Conservation (phyloP, 2,113 vertebrate species). For the Etheostoma spectabile region DNA sequence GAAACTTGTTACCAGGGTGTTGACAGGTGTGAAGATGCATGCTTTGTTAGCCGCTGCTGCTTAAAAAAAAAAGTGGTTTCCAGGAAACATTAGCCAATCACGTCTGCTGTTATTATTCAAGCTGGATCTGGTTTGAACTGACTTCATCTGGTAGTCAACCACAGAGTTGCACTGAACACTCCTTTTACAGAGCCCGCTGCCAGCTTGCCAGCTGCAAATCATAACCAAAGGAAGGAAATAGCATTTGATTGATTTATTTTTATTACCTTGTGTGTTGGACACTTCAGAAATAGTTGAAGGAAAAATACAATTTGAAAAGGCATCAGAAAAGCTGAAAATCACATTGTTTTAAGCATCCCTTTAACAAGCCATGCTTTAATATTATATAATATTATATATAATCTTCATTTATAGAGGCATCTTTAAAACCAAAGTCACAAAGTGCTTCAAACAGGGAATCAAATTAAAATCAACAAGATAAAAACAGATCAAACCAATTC, state of each 20-base stretch:
- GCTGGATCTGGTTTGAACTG: background rate
- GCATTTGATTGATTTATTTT: background rate
- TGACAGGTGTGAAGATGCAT: background rate
- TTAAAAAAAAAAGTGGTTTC: background rate
- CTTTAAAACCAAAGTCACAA: background rate
- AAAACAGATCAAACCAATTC: background rate
- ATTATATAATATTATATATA: no score
- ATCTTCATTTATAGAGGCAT: background rate
- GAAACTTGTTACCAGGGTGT: background rate
- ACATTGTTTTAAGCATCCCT: background rate
- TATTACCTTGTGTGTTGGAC: background rate
- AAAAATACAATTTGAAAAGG: background rate
- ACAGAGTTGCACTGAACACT: background rate
- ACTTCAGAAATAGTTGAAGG: background rate
- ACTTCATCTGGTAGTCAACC: background rate
- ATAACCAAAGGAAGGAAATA: background rate
- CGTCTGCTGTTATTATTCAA: constrained; percentile 13
- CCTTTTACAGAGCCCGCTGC: background rate
- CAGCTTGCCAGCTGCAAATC: background rate
- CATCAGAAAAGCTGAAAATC: background rate
- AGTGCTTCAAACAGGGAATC: background rate
- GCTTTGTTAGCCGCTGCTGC: background rate
- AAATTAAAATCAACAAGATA: background rate
- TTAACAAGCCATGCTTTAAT: background rate
- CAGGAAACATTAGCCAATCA: background rate